Percentiles rank a stretch among this genome's conserved stretches.
phyloP scores from a whole-genome alignment of 2,797 vertebrate genomes.

The Spinus pinus region DNA sequence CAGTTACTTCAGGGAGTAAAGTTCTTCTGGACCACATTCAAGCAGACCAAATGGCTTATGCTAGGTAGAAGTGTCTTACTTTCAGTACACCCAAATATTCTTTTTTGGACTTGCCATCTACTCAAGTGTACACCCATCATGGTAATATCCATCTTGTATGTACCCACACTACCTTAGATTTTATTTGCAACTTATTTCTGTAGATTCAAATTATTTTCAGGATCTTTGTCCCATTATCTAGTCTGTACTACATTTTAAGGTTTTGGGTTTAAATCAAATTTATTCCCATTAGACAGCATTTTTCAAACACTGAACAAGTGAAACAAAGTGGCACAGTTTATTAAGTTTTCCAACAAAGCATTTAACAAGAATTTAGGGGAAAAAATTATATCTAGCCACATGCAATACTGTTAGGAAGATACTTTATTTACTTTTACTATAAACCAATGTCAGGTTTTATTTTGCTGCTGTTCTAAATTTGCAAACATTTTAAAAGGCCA shows the following conservation, averaged over 20 bases:
- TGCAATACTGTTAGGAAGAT: not conserved
- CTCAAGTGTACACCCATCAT: not conserved
- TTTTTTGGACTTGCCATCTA: not conserved
- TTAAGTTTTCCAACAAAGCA: not conserved
- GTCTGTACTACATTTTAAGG: not conserved
- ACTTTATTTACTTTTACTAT: not conserved
- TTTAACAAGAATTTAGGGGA: not conserved
- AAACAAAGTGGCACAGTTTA: not conserved
- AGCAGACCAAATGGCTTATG: not conserved
- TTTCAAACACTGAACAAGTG: not conserved
- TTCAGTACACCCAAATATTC: not conserved
- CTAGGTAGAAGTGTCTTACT: not conserved
- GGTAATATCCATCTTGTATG: not conserved
- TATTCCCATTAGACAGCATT: not conserved
- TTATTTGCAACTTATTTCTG: not conserved
- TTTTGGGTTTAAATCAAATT: not conserved
- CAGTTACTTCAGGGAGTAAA: not conserved
- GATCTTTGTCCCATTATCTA: not conserved
- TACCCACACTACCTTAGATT: not conserved
- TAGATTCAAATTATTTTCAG: not conserved
- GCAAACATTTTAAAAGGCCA: not conserved
- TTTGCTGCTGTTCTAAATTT: not conserved
- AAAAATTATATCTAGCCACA: not conserved
- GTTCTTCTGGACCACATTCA: not conserved
- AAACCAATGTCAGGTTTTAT: not conserved